phyloP scores from a whole-genome alignment of 2,888 invertebrate species.

The Epirrhoe tristata region DNA sequence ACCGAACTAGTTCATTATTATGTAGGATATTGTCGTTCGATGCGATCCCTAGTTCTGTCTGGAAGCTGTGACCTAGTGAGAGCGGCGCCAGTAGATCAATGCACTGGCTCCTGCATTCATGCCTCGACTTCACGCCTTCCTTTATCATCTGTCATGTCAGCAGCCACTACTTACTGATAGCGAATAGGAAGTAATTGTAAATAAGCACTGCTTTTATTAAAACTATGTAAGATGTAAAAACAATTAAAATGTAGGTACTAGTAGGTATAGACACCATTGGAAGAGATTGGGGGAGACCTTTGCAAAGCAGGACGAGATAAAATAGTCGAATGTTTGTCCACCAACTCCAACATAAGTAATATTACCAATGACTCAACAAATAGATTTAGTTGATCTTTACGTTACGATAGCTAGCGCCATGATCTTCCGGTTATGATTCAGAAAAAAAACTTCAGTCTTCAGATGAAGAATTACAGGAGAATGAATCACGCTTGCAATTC shows the following conservation, averaged over 20 bases:
- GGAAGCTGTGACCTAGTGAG: conserved; percentile 32
- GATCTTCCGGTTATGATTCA: conserved; percentile 32
- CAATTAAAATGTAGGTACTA: no score
- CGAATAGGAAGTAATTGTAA: conserved; percentile 6
- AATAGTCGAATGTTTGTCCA: background rate
- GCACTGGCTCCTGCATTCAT: conserved; percentile 25
- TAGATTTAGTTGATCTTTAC: background rate
- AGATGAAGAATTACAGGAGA: conserved; percentile 17
- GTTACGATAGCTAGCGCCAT: conserved; percentile 21
- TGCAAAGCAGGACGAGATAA: no score
- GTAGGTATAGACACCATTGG: no score
- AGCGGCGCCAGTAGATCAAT: conserved; percentile 34
- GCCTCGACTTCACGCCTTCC: conserved; percentile 17
- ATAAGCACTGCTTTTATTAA: background rate
- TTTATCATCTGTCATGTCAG: conserved; percentile 25
- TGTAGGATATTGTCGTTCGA: background rate
- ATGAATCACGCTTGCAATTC: no score
- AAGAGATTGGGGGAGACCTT: no score
- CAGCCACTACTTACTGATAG: conserved; percentile 12
- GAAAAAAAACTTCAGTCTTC: conserved; percentile 24
- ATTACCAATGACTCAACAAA: background rate
- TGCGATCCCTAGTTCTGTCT: conserved; percentile 7
- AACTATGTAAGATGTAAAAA: background rate
- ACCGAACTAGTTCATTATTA: background rate
- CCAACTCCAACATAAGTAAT: background rate